A percentile compares a stretch with the other conserved stretches of the same genome.
These are phyloP conservation scores for Eucera pruinosa DNA, from an alignment of 2,888 invertebrate species.

Conservation along the genomic window DNA sequence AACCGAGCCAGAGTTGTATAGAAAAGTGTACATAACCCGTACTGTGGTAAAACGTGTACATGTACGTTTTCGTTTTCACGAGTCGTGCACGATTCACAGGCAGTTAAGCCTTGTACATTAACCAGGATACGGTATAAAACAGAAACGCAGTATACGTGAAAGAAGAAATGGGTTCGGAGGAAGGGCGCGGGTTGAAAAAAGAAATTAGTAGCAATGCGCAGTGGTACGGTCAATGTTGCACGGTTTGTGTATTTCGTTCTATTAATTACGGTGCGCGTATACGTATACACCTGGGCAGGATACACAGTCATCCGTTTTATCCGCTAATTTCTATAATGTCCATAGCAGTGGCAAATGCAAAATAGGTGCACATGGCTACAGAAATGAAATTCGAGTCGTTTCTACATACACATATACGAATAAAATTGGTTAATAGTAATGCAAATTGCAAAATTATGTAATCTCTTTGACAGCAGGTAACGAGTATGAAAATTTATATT, in stretches of 20 bases:
- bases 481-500: too few species aligned
- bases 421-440: too few species aligned
- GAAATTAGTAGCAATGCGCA: conserved; percentile 15
- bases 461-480: too few species aligned
- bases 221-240: not conserved
- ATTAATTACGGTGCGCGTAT: conserved; percentile 49
- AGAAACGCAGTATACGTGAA: conserved; percentile 14
- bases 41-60: not conserved
- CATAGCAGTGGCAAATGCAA: conserved; percentile 40
- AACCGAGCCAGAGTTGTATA: not conserved
- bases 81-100: conserved; percentile 23
- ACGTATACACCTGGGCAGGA: conserved; percentile 28
- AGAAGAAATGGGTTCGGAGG: not conserved
- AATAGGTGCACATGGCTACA: conserved; percentile 4
- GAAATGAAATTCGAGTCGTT: conserved; percentile 53
- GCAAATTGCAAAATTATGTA: too few species aligned
- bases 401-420: too few species aligned
- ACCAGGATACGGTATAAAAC: not conserved
- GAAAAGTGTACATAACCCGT: conserved; percentile 13
- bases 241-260: conserved; percentile 25
- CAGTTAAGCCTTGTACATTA: conserved; percentile 19
- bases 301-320: conserved; percentile 44
- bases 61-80: conserved; percentile 23
- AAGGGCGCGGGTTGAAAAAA: not conserved
- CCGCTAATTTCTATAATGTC: conserved; percentile 58